phyloP scores from a whole-genome alignment of 1,140 invertebrate genomes.

The Globodera rostochiensis region DNA sequence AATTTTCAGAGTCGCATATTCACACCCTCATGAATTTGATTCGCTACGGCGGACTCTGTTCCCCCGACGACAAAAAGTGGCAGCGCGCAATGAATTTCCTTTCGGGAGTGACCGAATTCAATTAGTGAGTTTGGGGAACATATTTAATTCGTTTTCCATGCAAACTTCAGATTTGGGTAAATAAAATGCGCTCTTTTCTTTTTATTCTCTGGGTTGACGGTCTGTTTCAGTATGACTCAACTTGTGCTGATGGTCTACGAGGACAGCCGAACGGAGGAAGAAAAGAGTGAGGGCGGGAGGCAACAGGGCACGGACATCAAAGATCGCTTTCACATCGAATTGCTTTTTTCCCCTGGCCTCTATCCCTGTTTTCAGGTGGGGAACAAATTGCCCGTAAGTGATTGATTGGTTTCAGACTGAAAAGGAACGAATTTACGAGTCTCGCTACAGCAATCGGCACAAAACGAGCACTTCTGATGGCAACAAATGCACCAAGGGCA shows the following conservation, averaged over 20 bases:
- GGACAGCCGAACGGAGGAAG: constrained; percentile 50
- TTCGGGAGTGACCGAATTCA: constrained; percentile 92
- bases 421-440: constrained; percentile 64
- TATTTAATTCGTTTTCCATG: too few species aligned
- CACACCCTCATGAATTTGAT: constrained; percentile 94
- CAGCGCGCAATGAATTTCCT: constrained; percentile 95
- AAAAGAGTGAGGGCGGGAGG: constrained; percentile 22
- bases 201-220: constrained; percentile 67
- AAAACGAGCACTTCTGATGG: constrained; percentile 39
- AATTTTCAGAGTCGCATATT: constrained; percentile 80
- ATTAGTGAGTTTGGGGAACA: constrained; percentile 72
- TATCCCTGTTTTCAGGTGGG: constrained; percentile 57
- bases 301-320: constrained; percentile 36
- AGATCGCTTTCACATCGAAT: constrained; percentile 63
- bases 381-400: neutral
- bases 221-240: constrained; percentile 24
- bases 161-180: too few species aligned
- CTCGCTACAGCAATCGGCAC: constrained; percentile 39
- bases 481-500: constrained; percentile 36
- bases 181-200: too few species aligned
- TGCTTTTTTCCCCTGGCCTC: constrained; percentile 63
- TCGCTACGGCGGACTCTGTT: constrained; percentile 81
- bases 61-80: constrained; percentile 90
- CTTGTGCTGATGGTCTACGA: constrained; percentile 64
- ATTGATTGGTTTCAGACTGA: constrained; percentile 47